Conservation (phyloP, 2,113 vertebrate species). For the Leiothrix lutea region DNA sequence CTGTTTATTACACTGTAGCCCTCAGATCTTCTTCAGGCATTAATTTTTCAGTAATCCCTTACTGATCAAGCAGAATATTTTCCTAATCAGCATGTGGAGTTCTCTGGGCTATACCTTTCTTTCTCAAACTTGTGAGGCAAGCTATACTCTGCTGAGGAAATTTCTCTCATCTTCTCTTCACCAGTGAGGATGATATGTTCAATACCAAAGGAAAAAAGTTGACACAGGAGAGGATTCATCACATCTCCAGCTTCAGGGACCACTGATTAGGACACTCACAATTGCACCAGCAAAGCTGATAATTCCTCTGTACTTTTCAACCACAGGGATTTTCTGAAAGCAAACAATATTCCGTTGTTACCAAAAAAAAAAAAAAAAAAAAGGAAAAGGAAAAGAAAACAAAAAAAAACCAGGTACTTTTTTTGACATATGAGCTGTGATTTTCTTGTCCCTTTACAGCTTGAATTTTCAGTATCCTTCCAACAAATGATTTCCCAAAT, state of each 20-base stretch:
- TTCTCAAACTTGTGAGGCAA: not conserved
- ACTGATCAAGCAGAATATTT: slow-evolving; percentile 56
- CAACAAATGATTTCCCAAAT: slow-evolving; percentile 4
- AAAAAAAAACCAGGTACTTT: not conserved
- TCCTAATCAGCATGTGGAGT: not conserved
- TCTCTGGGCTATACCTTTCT: slow-evolving; percentile 6
- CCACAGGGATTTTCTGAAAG: not conserved
- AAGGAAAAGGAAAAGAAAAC: rapidly evolving
- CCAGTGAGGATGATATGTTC: not conserved
- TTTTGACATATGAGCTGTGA: not conserved
- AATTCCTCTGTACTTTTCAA: not conserved
- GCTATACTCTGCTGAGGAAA: not conserved
- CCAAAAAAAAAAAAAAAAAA: not conserved
- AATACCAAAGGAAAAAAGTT: not conserved
- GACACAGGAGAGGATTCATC: not conserved
- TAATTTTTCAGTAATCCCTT: slow-evolving; percentile 61
- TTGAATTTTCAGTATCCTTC: not conserved
- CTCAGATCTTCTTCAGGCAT: slow-evolving; percentile 18
- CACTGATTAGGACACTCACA: not conserved
- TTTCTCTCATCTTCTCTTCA: not conserved
- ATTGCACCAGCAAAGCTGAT: slow-evolving; percentile 23
- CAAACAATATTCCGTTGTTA: not conserved
- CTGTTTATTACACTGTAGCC: not conserved
- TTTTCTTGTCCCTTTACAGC: not conserved
- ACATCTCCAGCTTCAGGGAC: not conserved